Evolutionary conservation across 2,888 invertebrate species (phyloP).

Genomic region (Terebella lapidaria): DNA sequence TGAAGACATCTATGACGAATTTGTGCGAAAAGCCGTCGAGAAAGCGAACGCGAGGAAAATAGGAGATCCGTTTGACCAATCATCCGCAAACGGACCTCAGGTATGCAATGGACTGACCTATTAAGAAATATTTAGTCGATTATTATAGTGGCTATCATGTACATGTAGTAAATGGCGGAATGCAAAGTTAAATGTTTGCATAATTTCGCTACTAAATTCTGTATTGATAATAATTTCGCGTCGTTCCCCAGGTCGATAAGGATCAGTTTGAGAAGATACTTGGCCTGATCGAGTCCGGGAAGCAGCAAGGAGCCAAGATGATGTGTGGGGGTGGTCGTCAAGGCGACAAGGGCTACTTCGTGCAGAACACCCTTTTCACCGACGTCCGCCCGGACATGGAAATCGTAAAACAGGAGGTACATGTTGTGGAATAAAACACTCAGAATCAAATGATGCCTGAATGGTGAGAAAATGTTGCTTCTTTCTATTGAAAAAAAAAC

Average conservation of each 20-base stretch:
- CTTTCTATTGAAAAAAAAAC: too few species aligned
- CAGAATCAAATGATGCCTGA: too few species aligned
- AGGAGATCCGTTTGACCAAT: slow-evolving; percentile 73
- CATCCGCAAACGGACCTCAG: slow-evolving; percentile 76
- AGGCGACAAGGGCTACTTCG: slow-evolving; percentile 54
- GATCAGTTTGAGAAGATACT: slow-evolving; percentile 71
- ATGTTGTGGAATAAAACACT: too few species aligned
- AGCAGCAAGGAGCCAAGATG: slow-evolving; percentile 73
- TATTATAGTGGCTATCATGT: too few species aligned
- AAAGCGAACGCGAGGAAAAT: slow-evolving; percentile 71
- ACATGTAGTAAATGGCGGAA: too few species aligned
- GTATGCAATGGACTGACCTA: slow-evolving; percentile 57
- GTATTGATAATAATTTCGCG: too few species aligned
- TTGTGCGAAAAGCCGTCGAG: slow-evolving; percentile 71
- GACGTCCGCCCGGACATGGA: slow-evolving; percentile 55
- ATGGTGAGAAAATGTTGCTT: too few species aligned
- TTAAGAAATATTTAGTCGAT: too few species aligned
- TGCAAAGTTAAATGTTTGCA: too few species aligned
- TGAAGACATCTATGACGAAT: slow-evolving; percentile 85
- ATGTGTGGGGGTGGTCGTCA: slow-evolving; percentile 65
- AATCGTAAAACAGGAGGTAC: slow-evolving; percentile 55
- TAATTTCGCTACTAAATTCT: too few species aligned
- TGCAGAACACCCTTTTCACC: slow-evolving; percentile 56
- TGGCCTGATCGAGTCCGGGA: slow-evolving; percentile 70
- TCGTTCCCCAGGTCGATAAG: slow-evolving; percentile 65